Conservation (phyloP, 2,888 invertebrate genomes). For the Labia minor region DNA sequence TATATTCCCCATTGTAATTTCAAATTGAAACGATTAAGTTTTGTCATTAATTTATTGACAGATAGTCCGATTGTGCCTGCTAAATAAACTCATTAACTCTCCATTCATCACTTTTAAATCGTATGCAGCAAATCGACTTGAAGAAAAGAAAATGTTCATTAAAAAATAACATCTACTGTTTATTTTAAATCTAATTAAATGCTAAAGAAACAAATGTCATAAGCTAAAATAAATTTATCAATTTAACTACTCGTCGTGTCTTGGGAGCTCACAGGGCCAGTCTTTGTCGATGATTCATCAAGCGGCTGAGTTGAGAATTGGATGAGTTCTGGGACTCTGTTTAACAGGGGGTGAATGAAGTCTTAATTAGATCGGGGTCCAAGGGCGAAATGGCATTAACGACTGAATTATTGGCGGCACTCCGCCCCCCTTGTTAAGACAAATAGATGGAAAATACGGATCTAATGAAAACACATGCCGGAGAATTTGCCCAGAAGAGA, state of each 20-base stretch:
- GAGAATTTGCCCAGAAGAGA: neutral
- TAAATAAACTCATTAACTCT: constrained; percentile 1
- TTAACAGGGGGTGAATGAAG: neutral
- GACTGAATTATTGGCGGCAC: neutral
- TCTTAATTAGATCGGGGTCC: constrained; percentile 3
- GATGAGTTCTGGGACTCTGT: neutral
- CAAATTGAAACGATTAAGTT: neutral
- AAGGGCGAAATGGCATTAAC: neutral
- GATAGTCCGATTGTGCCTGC: neutral
- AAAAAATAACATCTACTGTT: neutral
- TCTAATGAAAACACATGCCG: neutral
- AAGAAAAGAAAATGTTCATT: too few species aligned
- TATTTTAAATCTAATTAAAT: constrained; percentile 5
- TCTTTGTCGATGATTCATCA: too few species aligned
- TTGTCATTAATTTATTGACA: neutral
- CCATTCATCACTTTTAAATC: neutral
- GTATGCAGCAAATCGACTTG: neutral
- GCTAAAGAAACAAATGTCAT: neutral
- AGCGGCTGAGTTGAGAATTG: neutral
- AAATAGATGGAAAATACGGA: neutral
- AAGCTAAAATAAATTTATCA: constrained; percentile 5
- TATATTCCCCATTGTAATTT: neutral
- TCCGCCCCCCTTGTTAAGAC: neutral
- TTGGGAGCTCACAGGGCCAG: too few species aligned
- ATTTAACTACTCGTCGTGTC: neutral